These are phyloP conservation scores for Thera obeliscata DNA, from an alignment of 2,888 invertebrate species.

Conservation along the genomic window DNA sequence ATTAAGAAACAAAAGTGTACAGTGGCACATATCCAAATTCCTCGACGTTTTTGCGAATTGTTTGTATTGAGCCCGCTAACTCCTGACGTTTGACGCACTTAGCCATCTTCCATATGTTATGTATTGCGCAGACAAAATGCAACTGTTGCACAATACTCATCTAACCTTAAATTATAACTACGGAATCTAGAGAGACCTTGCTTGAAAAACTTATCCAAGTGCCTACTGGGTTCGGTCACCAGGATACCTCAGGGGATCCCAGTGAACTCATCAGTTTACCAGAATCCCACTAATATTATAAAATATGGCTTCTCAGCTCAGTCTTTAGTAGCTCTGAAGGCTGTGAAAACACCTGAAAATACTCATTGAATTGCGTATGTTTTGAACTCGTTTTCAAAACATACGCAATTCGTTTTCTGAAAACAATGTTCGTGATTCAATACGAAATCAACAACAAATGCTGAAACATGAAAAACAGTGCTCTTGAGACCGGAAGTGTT, in stretches of 20 bases:
- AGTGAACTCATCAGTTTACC: no score
- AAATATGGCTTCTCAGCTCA: no score
- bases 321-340: no score
- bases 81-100: slow-evolving; percentile 65
- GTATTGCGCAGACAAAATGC: not conserved
- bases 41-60: slow-evolving; percentile 70
- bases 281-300: no score
- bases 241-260: no score
- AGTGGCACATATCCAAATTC: slow-evolving; percentile 77
- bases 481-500: slow-evolving; percentile 22
- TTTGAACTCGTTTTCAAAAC: slow-evolving; percentile 11
- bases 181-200: not conserved
- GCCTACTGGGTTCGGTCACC: no score
- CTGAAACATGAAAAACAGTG: slow-evolving; percentile 23
- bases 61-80: slow-evolving; percentile 66
- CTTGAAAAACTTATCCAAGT: no score
- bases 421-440: slow-evolving; percentile 26
- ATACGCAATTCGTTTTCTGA: slow-evolving; percentile 15
- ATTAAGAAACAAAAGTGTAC: slow-evolving; percentile 50
- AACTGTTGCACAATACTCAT: not conserved
- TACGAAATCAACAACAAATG: slow-evolving; percentile 16
- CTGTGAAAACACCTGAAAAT: not conserved
- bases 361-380: not conserved
- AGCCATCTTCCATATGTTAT: slow-evolving; percentile 47
- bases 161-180: not conserved